These are phyloP conservation scores for Patella vulgata DNA, from an alignment of 1,140 invertebrate genomes.

Conservation along the genomic window DNA sequence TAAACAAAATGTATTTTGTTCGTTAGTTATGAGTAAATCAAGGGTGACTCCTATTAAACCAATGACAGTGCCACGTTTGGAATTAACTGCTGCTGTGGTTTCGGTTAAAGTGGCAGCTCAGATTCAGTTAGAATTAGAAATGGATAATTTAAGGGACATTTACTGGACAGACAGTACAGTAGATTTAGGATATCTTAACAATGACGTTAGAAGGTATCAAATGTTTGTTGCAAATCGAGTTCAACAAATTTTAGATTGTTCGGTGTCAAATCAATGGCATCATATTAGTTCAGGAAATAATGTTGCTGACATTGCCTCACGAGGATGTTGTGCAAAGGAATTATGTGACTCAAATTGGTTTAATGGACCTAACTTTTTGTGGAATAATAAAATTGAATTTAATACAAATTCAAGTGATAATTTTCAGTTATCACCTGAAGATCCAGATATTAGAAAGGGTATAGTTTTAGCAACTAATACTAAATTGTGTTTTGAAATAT, in stretches of 20 bases:
- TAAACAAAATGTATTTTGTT: background rate
- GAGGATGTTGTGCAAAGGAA: slow-evolving; percentile 3
- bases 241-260: slow-evolving; percentile 29
- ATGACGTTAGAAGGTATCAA: slow-evolving; percentile 29
- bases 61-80: slow-evolving; percentile 23
- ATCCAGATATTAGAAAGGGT: slow-evolving; percentile 22
- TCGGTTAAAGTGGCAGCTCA: slow-evolving; percentile 22
- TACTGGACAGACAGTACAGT: slow-evolving; percentile 34
- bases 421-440: slow-evolving; percentile 4
- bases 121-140: slow-evolving; percentile 18
- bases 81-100: slow-evolving; percentile 13
- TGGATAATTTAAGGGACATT: slow-evolving; percentile 1
- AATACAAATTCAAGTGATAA: background rate
- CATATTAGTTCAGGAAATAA: slow-evolving; percentile 26
- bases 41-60: slow-evolving; percentile 20
- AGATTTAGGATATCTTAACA: slow-evolving; percentile 28
- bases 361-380: background rate
- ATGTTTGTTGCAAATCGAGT: slow-evolving; percentile 40
- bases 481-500: background rate
- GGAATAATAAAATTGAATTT: background rate
- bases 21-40: slow-evolving; percentile 15
- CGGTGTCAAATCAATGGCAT: slow-evolving; percentile 24
- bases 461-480: background rate
- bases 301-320: slow-evolving; percentile 24
- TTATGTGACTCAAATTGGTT: slow-evolving; percentile 9